phyloP scores from a whole-genome alignment of 1,140 invertebrate species.

The Paracyclopina nana region DNA sequence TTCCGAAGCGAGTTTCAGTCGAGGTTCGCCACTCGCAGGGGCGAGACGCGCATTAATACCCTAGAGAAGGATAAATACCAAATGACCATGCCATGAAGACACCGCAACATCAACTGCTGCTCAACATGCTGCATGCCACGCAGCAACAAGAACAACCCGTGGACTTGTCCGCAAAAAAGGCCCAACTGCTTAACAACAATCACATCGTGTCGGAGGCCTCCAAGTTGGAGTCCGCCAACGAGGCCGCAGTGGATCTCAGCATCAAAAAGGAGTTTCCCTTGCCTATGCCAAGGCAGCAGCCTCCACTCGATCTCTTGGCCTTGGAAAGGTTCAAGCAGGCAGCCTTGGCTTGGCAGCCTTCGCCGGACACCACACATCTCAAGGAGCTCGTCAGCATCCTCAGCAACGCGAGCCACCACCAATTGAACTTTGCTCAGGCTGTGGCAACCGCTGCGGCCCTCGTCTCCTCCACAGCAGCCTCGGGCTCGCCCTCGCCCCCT shows the following conservation, averaged over 20 bases:
- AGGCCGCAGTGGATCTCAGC: background rate
- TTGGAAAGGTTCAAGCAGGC: constrained; percentile 7
- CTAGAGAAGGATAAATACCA: no score
- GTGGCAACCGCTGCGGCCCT: background rate
- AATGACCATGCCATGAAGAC: no score
- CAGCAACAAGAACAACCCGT: no score
- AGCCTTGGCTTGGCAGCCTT: background rate
- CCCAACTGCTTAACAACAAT: background rate
- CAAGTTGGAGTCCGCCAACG: background rate
- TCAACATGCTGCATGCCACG: no score
- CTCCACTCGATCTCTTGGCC: background rate
- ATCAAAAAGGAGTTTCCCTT: background rate
- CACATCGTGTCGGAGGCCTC: background rate
- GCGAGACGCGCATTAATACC: no score
- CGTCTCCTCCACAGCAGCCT: background rate
- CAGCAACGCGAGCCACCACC: background rate
- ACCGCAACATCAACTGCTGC: no score
- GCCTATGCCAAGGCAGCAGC: background rate
- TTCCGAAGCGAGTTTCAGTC: no score
- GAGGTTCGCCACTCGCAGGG: no score
- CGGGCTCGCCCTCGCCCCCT: background rate
- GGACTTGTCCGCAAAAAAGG: background rate
- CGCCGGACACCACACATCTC: no score
- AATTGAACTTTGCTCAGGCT: background rate
- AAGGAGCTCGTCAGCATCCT: no score